phyloP scores from a whole-genome alignment of 2,888 invertebrate genomes.

The Spicauda simplicius region DNA sequence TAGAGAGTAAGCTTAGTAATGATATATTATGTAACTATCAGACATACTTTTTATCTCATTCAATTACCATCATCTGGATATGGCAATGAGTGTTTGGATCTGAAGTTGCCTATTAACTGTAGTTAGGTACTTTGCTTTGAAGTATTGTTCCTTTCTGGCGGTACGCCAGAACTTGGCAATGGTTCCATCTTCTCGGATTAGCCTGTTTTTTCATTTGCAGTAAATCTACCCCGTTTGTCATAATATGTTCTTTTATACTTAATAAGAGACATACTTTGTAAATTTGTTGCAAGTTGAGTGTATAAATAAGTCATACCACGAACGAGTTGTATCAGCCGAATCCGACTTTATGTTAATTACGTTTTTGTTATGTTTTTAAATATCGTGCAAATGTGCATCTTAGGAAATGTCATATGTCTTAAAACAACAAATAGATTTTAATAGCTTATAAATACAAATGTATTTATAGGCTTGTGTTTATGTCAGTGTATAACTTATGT shows the following conservation, averaged over 20 bases:
- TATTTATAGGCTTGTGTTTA: too few relatives aligned
- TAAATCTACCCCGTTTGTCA: not conserved
- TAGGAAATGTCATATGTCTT: too few relatives aligned
- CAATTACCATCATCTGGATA: not conserved
- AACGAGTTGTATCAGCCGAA: not conserved
- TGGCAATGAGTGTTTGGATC: not conserved
- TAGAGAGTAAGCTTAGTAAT: too few relatives aligned
- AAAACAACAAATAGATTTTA: too few relatives aligned
- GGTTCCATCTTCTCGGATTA: not conserved
- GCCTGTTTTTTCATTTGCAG: not conserved
- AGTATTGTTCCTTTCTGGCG: not conserved
- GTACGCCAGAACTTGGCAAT: not conserved
- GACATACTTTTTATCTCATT: too few relatives aligned
- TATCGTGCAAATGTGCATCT: too few relatives aligned
- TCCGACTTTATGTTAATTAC: too few relatives aligned
- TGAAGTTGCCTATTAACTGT: not conserved
- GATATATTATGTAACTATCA: too few relatives aligned
- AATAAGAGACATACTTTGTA: not conserved
- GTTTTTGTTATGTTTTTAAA: too few relatives aligned
- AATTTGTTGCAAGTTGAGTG: not conserved
- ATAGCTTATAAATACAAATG: too few relatives aligned
- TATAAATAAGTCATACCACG: not conserved
- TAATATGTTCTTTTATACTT: not conserved
- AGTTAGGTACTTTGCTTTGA: not conserved
- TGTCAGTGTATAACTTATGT: too few relatives aligned